A percentile compares a stretch with the other conserved stretches of the same genome.
Evolutionary conservation across 2,888 invertebrate species (phyloP).

Genomic region (Limnephilus auricula): DNA sequence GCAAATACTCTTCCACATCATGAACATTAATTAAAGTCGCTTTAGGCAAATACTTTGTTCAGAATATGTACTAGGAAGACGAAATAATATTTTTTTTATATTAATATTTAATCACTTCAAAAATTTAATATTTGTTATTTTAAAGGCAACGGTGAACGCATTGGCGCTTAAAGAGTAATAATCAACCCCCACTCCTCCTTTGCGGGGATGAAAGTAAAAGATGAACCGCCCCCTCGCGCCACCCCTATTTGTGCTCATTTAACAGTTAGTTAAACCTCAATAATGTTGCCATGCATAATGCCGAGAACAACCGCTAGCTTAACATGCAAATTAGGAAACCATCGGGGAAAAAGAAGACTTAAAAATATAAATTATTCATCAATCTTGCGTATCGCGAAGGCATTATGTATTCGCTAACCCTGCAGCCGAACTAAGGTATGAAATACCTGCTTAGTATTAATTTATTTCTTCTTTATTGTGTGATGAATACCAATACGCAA

Average conservation of each 20-base stretch:
- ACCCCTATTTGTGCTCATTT: slow-evolving; percentile 53
- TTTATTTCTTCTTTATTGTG: not conserved
- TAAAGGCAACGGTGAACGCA: not conserved
- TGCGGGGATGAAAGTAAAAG: slow-evolving; percentile 8
- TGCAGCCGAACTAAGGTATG: not conserved
- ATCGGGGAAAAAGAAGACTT: slow-evolving; percentile 37
- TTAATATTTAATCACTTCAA: not conserved
- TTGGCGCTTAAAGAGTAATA: not conserved
- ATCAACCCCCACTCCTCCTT: not conserved
- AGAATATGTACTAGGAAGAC: not conserved
- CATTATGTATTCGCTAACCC: slow-evolving; percentile 24
- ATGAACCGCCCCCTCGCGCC: slow-evolving; percentile 16
- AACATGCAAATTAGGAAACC: slow-evolving; percentile 57
- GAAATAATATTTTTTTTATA: not conserved
- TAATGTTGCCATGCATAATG: slow-evolving; percentile 60
- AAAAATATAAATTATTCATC: slow-evolving; percentile 62
- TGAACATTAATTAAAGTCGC: not conserved
- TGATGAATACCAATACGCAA: not conserved
- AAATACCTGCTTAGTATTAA: not conserved
- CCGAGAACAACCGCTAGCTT: slow-evolving; percentile 56
- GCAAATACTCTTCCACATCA: not conserved
- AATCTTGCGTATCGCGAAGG: slow-evolving; percentile 50
- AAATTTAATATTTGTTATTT: not conserved
- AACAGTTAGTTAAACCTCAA: slow-evolving; percentile 61
- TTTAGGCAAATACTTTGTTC: not conserved